Evolutionary conservation across 2,797 vertebrate genomes (phyloP), one percentile per base, ranked within the genome.

Genomic region (Furcifer pardalis): DNA sequence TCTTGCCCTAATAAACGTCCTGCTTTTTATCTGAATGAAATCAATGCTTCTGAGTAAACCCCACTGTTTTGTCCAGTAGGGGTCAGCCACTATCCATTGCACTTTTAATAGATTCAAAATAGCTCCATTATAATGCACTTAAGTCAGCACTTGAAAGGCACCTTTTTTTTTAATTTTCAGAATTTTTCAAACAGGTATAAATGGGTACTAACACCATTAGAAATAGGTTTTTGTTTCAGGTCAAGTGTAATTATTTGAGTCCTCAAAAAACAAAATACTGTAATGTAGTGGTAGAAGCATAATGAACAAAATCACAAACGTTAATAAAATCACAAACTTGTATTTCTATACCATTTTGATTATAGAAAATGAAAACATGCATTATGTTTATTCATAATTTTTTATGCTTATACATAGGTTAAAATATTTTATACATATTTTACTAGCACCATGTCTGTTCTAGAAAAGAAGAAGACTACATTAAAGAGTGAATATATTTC

Each of bases 11-110:
- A 21, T 27, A 44, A 46, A 19, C n/a, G 1, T 40, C 30, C 37
- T 71, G n/a, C 52, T 46, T 84, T 71, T 62, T 35, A 74, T 56
- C 32, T 32, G 32, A 35, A 2, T 63, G 68, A 84, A 72, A 72
- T 13, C 32, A 15, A 49, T 15, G 44, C 2, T 65, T 66, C 74
- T 74, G 32, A 85, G 46, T 32, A 59, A 74, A 32, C 1, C 12
- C 27, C 46, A 66, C 21, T 25, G 7, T 74, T 85, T 80, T 80
- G 69, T 66, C 77, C 84, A 85, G 84, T 73, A 85, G 77, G 19
- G 60, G 69, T 74, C 77, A 85, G 19, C 42, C 35, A 65, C 46
- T 73, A 19, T 12, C 30, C 30, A 44, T 35, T 42, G 30, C 40
- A 66, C 66, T 73, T 82, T 56, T 37, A n/a, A 9, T 56, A 56